Percentiles rank a stretch among this genome's conserved stretches.
Evolutionary conservation across 2,113 vertebrate genomes (phyloP).

Genomic region (Oxyruncus cristatus): DNA sequence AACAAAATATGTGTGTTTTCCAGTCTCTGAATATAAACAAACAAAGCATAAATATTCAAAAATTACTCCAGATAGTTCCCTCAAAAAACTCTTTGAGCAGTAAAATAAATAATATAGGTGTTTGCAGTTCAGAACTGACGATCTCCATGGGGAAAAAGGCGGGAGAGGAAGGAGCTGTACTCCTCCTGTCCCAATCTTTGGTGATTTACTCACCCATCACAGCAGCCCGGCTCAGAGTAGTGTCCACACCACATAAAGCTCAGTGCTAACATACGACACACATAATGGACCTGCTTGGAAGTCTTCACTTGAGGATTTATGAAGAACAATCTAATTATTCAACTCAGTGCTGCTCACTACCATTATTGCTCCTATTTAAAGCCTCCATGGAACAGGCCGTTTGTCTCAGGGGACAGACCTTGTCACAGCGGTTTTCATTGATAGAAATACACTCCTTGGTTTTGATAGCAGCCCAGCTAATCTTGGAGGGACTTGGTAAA

Average conservation of each 20-base stretch:
- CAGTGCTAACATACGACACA: slow-evolving; percentile 38
- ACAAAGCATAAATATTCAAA: slow-evolving; percentile 56
- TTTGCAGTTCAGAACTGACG: slow-evolving; percentile 15
- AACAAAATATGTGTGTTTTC: slow-evolving; percentile 59
- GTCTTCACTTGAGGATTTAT: slow-evolving; percentile 64
- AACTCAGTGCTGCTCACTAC: slow-evolving; percentile 60
- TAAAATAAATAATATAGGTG: neutral
- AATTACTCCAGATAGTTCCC: neutral
- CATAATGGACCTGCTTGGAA: slow-evolving; percentile 58
- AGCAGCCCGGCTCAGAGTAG: neutral
- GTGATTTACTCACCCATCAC: slow-evolving; percentile 44
- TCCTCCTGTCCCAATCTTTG: neutral
- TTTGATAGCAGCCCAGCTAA: slow-evolving; percentile 55
- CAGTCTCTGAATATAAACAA: slow-evolving; percentile 51
- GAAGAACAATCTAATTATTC: slow-evolving; percentile 70
- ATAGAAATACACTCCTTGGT: slow-evolving; percentile 38
- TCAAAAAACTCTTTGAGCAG: neutral
- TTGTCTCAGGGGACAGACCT: slow-evolving; percentile 69
- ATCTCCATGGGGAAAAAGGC: neutral
- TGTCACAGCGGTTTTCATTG: slow-evolving; percentile 54
- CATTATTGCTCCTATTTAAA: slow-evolving; percentile 66
- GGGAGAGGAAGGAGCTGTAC: neutral
- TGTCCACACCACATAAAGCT: slow-evolving; percentile 57
- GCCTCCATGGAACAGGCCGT: slow-evolving; percentile 55
- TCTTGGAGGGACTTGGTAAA: slow-evolving; percentile 44